A percentile compares a stretch with the other conserved stretches of the same genome.
Evolutionary conservation across 2,888 invertebrate genomes (phyloP).

Genomic region (Phyto melanocephala): DNA sequence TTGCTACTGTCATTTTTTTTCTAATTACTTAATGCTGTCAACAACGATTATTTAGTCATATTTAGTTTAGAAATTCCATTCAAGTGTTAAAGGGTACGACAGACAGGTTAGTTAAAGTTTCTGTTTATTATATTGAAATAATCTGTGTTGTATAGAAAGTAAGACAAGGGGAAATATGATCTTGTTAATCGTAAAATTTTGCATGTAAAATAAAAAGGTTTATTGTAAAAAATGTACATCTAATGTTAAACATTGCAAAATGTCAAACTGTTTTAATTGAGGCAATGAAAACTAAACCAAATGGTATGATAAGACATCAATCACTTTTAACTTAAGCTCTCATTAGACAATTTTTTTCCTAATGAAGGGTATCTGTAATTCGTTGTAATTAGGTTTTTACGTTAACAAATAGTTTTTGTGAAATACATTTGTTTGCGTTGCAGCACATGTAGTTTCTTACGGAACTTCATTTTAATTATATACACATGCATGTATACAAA

Average conservation of each 20-base stretch:
- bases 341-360: too few species aligned
- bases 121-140: background rate
- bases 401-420: too few species aligned
- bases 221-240: background rate
- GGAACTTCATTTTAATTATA: constrained; percentile 2
- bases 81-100: constrained; percentile 44
- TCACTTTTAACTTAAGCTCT: too few species aligned
- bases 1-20: background rate
- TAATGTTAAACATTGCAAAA: background rate
- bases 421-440: too few species aligned
- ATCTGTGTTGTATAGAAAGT: background rate
- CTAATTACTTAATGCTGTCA: constrained; percentile 22
- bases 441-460: constrained; percentile 22
- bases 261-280: too few species aligned
- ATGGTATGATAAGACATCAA: too few species aligned
- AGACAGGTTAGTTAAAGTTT: background rate
- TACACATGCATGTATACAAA: too few species aligned
- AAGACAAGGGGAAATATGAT: constrained; percentile 24
- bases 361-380: too few species aligned
- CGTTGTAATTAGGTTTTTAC: too few species aligned
- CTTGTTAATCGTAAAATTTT: background rate
- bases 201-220: too few species aligned
- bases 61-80: constrained; percentile 19
- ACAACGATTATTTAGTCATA: constrained; percentile 4
- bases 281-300: too few species aligned